Base-by-base conservation (phyloP, 2,797 vertebrate genomes). In the Crax fasciolata region DNA sequence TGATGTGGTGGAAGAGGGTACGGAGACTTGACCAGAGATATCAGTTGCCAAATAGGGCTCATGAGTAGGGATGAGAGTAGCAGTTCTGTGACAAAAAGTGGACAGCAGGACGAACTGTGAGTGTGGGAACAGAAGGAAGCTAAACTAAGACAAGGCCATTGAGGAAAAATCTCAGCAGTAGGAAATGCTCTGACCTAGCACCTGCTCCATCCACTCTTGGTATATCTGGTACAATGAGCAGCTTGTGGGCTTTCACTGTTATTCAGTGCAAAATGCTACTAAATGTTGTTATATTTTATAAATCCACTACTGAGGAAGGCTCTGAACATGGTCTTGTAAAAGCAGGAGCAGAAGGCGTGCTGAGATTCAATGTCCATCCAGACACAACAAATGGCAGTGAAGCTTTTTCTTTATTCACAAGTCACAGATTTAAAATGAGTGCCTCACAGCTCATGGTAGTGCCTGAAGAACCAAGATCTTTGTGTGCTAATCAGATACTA, bases 281-380 rank as follows among this genome's bases (percentile, higher is more conserved):
- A 39, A n/a, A 48, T 82, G 58, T 68, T 84, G 12, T 66, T 94
- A 20, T 61, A 67, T 57, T 38, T 86, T 75, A 67, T 85, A 83
- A 91, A 90, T 62, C 77, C 63, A 24, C 41, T 91, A 76, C 92
- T 1, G 19, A 90, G 35, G 24, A 81, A 62, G 75, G 52, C 52
- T 90, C 24, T 92, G 82, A 87, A 82, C 83, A 54, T 87, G 68
- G 27, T 39, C 70, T 75, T 51, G 39, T 89, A 54, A 39, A 87
- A 94, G 67, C 73, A 65, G 24, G 71, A 94, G 67, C 87, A 35
- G 44, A 67, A 67, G 35, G n/a, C 44, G 10, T 35, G 15, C n/a
- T 67, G 23, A 48, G 24, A 24, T 48, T n/a, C 65, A 44, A 6
- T 38, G 78, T 71, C 89, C 43, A 28, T 63, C 44, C 41, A 87